Evolutionary conservation across 2,888 invertebrate genomes (phyloP).

Genomic region (Andrena haemorrhoa): DNA sequence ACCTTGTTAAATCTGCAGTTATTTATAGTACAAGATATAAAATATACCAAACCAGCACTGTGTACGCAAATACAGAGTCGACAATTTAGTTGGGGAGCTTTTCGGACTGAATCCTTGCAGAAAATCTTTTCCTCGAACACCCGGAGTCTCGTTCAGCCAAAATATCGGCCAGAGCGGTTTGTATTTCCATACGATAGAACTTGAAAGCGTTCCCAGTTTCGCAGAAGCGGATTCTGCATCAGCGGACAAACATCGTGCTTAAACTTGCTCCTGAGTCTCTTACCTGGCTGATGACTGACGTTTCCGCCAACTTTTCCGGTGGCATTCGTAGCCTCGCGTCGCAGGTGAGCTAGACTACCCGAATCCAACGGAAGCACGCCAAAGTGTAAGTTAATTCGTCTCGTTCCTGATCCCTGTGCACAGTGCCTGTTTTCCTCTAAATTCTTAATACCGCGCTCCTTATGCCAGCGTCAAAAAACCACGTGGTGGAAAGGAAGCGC

Average conservation of each 20-base stretch:
- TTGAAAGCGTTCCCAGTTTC: constrained; percentile 55
- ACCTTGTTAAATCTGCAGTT: too few relatives aligned
- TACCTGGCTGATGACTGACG: constrained; percentile 52
- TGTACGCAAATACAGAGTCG: neutral
- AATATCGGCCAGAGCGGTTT: constrained; percentile 51
- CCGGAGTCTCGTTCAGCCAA: constrained; percentile 28
- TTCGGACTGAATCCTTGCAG: constrained; percentile 5
- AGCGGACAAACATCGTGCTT: constrained; percentile 60
- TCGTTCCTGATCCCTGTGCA: constrained; percentile 44
- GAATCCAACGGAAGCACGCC: constrained; percentile 53
- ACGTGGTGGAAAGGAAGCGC: constrained; percentile 4
- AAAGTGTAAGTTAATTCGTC: constrained; percentile 64
- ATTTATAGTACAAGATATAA: too few relatives aligned
- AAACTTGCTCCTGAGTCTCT: constrained; percentile 49
- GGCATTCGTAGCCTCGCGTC: constrained; percentile 39
- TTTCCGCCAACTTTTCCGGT: constrained; percentile 57
- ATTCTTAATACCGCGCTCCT: constrained; percentile 50
- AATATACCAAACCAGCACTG: neutral
- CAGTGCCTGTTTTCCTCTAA: constrained; percentile 43
- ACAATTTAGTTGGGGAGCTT: constrained; percentile 5
- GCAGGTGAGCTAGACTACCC: constrained; percentile 29
- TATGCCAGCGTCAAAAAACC: constrained; percentile 51
- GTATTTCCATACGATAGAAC: constrained; percentile 54
- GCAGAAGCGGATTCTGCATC: constrained; percentile 46
- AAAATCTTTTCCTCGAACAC: constrained; percentile 20